Evolutionary conservation across 2,888 invertebrate species (phyloP).

Genomic region (Lagria hirta): DNA sequence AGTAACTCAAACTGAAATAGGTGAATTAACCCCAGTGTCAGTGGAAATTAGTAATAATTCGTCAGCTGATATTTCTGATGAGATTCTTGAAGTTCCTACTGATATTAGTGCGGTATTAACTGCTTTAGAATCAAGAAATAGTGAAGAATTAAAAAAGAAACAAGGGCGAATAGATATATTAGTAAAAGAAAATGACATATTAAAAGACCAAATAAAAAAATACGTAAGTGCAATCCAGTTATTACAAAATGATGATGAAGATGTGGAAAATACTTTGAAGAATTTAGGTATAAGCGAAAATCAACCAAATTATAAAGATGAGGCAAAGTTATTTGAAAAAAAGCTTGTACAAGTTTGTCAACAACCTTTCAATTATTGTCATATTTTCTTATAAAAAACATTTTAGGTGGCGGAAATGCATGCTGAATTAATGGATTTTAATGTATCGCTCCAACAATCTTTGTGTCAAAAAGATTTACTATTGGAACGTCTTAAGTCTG

Average conservation of each 20-base stretch:
- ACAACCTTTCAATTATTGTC: conserved; percentile 23
- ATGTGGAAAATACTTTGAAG: conserved; percentile 47
- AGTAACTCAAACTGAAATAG: conserved; percentile 52
- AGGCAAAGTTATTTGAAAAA: conserved; percentile 78
- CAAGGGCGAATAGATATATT: conserved; percentile 46
- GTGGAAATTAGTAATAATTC: conserved; percentile 44
- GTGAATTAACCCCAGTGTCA: conserved; percentile 57
- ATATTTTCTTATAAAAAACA: too few species aligned
- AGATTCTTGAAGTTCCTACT: conserved; percentile 48
- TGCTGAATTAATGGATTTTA: conserved; percentile 90
- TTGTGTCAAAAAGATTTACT: conserved; percentile 65
- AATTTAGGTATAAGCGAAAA: conserved; percentile 47
- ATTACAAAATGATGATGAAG: conserved; percentile 59
- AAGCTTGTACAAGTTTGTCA: conserved; percentile 87
- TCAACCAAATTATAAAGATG: conserved; percentile 61
- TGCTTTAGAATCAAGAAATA: conserved; percentile 49
- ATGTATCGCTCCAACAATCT: conserved; percentile 75
- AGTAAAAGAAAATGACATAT: conserved; percentile 74
- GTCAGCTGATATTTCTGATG: conserved; percentile 44
- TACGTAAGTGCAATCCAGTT: conserved; percentile 89
- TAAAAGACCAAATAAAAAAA: conserved; percentile 82
- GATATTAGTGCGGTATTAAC: conserved; percentile 51
- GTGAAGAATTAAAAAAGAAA: conserved; percentile 45
- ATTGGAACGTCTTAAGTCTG: conserved; percentile 62
- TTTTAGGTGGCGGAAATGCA: conserved; percentile 96